These are phyloP conservation scores for Erannis defoliaria DNA, from an alignment of 2,888 invertebrate species.

Conservation along the genomic window DNA sequence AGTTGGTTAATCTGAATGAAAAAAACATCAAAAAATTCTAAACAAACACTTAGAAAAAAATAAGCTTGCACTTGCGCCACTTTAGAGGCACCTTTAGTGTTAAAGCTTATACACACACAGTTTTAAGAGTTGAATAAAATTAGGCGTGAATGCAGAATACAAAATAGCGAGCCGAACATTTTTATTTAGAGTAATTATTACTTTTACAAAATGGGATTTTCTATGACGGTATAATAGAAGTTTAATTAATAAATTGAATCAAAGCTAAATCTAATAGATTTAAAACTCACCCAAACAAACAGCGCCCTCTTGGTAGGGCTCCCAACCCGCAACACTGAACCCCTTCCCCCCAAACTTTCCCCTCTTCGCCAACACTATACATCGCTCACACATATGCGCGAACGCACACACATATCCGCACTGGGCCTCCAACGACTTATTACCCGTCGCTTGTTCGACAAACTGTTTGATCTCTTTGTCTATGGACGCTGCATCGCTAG, in stretches of 20 bases:
- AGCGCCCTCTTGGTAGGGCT: conserved; percentile 86
- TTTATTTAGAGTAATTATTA: too few species aligned
- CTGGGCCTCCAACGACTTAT: conserved; percentile 90
- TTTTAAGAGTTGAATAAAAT: too few species aligned
- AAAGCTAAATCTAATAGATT: background rate
- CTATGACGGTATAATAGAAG: too few species aligned
- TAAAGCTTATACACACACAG: too few species aligned
- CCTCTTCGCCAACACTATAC: conserved; percentile 82
- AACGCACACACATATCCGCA: conserved; percentile 92
- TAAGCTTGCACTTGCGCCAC: too few species aligned
- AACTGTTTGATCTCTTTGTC: conserved; percentile 85
- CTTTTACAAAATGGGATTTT: too few species aligned
- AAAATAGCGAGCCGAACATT: too few species aligned
- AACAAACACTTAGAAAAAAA: too few species aligned
- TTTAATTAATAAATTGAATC: background rate
- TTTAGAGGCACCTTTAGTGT: too few species aligned
- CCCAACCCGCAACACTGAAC: conserved; percentile 82
- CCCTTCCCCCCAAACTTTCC: conserved; percentile 78
- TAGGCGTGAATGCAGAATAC: too few species aligned
- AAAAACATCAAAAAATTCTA: too few species aligned
- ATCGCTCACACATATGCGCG: conserved; percentile 90
- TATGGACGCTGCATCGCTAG: conserved; percentile 80
- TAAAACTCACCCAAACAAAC: conserved; percentile 86
- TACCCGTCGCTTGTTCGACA: conserved; percentile 78
- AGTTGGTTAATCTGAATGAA: too few species aligned